A percentile compares a stretch with the other conserved stretches of the same genome.
Evolutionary conservation across 1,140 invertebrate genomes (phyloP).

Genomic region (Choristoneura fumiferana): DNA sequence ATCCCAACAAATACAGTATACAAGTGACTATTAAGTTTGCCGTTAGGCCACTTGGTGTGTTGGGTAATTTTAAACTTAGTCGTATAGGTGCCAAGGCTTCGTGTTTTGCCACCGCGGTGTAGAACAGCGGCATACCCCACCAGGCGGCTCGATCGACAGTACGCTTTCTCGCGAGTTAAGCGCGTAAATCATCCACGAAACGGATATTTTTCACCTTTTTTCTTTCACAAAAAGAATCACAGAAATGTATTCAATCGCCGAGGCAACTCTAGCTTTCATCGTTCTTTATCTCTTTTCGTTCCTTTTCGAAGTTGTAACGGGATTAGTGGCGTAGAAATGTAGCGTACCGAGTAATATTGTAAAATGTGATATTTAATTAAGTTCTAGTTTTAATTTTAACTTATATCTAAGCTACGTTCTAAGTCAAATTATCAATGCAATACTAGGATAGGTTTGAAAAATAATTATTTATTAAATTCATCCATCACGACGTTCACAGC

Average conservation of each 20-base stretch:
- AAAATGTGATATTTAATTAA: constrained; percentile 60
- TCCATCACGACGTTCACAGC: constrained; percentile 5
- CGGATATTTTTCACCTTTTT: constrained; percentile 34
- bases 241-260: constrained; percentile 71
- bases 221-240: constrained; percentile 38
- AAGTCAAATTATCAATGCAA: constrained; percentile 67
- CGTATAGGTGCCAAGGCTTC: constrained; percentile 48
- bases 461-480: constrained; percentile 16
- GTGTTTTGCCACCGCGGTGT: constrained; percentile 36
- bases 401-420: constrained; percentile 21
- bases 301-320: constrained; percentile 68
- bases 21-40: constrained; percentile 20
- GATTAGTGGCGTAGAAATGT: constrained; percentile 51
- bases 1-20: constrained; percentile 25
- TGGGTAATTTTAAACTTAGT: constrained; percentile 32
- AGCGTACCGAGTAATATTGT: constrained; percentile 26
- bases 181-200: constrained; percentile 23
- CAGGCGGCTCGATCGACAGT: constrained; percentile 43
- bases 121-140: constrained; percentile 49
- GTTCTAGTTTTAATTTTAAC: constrained; percentile 33
- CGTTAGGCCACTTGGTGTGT: neutral
- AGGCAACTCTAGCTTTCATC: constrained; percentile 65
- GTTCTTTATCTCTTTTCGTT: constrained; percentile 70
- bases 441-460: constrained; percentile 22
- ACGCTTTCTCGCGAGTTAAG: constrained; percentile 38